phyloP scores from a whole-genome alignment of 2,888 invertebrate genomes.

The Melanostoma mellinum region DNA sequence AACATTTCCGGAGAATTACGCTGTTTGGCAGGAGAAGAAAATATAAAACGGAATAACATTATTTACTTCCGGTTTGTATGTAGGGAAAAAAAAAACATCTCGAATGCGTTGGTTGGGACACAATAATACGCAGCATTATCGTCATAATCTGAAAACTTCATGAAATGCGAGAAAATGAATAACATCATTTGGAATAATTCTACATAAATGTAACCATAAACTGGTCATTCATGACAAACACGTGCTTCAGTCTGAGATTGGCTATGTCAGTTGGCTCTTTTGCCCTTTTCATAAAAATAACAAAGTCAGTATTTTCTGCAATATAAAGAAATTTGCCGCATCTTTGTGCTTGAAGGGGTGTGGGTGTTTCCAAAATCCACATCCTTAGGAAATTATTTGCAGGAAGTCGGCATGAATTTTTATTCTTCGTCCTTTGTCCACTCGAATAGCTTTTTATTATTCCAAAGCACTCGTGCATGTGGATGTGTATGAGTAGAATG shows the following conservation, averaged over 20 bases:
- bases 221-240: slow-evolving; percentile 40
- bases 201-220: slow-evolving; percentile 50
- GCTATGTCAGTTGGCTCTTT: slow-evolving; percentile 15
- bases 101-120: neutral
- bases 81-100: too few species aligned
- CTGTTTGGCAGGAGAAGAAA: too few species aligned
- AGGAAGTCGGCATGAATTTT: slow-evolving; percentile 58
- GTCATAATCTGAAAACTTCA: slow-evolving; percentile 44
- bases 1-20: too few species aligned
- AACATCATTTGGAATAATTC: slow-evolving; percentile 40
- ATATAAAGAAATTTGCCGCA: slow-evolving; percentile 18
- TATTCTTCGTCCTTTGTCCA: slow-evolving; percentile 33
- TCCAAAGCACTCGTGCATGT: slow-evolving; percentile 39
- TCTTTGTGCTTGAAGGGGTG: neutral
- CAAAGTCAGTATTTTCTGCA: slow-evolving; percentile 7
- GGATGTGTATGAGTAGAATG: slow-evolving; percentile 2
- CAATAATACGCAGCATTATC: slow-evolving; percentile 3
- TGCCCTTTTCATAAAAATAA: neutral
- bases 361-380: slow-evolving; percentile 9
- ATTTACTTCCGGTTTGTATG: too few species aligned
- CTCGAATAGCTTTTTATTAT: slow-evolving; percentile 50
- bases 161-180: slow-evolving; percentile 51
- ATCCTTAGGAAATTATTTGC: slow-evolving; percentile 47
- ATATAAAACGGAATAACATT: too few species aligned
- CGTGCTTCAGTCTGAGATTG: slow-evolving; percentile 45